These are phyloP conservation scores for Geothlypis trichas DNA, from an alignment of 2,113 vertebrate genomes.

Conservation along the genomic window DNA sequence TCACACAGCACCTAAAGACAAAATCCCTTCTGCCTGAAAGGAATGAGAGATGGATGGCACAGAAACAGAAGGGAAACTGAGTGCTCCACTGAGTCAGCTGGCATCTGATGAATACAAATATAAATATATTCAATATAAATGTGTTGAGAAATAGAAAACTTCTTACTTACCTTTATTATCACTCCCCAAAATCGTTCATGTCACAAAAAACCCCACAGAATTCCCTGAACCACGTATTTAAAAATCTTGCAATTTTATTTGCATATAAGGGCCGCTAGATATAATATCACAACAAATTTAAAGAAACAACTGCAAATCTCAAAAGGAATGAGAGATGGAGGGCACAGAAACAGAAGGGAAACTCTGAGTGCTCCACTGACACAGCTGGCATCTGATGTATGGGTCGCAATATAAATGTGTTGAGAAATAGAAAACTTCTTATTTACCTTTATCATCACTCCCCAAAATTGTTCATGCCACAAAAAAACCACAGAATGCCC, in stretches of 20 bases:
- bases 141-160: conserved; percentile 39
- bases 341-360: background rate
- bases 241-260: conserved; percentile 99
- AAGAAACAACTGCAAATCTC: conserved; percentile 78
- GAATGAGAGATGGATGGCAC: background rate
- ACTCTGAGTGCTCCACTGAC: background rate
- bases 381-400: background rate
- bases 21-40: background rate
- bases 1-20: background rate
- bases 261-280: conserved; percentile 99
- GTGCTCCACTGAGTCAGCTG: background rate
- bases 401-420: background rate
- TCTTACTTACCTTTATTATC: background rate
- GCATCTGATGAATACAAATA: background rate
- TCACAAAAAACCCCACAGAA: background rate
- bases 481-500: background rate
- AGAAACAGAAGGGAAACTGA: background rate
- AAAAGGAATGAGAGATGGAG: background rate
- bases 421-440: conserved; percentile 37
- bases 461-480: background rate
- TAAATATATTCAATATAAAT: background rate
- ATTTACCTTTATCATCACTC: background rate
- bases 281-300: conserved; percentile 98
- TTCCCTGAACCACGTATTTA: conserved; percentile 70
- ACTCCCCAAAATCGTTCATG: background rate